Evolutionary conservation across 2,113 vertebrate species (phyloP), one percentile per base, ranked within the genome.

Genomic region (Phalacrocorax brasilianus): DNA sequence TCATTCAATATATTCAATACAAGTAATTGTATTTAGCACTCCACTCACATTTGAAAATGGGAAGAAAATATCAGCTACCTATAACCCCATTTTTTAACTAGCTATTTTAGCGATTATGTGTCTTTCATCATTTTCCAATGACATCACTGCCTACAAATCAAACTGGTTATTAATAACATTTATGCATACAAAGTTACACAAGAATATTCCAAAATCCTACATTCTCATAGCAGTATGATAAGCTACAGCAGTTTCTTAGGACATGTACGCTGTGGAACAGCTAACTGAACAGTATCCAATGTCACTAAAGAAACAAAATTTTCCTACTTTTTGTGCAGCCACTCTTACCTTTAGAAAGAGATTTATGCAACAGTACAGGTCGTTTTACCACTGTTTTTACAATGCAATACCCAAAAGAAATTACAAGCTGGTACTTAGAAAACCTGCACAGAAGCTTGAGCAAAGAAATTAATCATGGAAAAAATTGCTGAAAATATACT

Each of bases 181-280:
- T 77, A 38, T 74, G 23, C 42, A 62, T 75, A 44, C 38, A 68
- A 59, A 70, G 11, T 59, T 73, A 61, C 50, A 70, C 19, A 76
- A 40, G 10, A 70, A 22, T 71, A 59, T 87, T 80, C 27, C 24
- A 70, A 84, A 84, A 62, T 21, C 47, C 32, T 32, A 38, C 8
- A 14, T 38, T 77, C 28, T 72, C 4, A 59, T 20, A 50, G 50
- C 4, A 4, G 23, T 42, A 33, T 23, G 28, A 30, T 33, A 58
- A 84, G 27, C 15, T 73, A 28, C 4, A 85, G n/a, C 22, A 23
- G 50, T 24, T 74, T 85, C 70, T 32, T 55, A 74, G 52, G 17
- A 70, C 28, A 33, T 2, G 1, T 44, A 26, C 0, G 0, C 33
- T 66, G 12, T 12, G 13, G 45, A 81, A 71, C 0, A 2, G 12